These are phyloP conservation scores for Montipora sp. DNA, from an alignment of 64 coral and sea anemone species.

Conservation along the genomic window DNA sequence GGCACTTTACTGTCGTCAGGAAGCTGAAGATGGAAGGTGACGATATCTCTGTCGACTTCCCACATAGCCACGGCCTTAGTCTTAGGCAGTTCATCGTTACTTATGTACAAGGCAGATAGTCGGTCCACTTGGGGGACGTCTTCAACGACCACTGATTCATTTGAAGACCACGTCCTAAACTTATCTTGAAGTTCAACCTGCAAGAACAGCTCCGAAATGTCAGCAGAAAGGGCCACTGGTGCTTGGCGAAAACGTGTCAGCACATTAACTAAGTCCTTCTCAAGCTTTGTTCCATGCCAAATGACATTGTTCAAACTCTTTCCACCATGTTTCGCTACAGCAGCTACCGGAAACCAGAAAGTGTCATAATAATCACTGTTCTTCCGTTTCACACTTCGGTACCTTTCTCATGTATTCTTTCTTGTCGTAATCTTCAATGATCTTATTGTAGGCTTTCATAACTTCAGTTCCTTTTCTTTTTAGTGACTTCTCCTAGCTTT, in stretches of 20 bases:
- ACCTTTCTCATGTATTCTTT: conserved; percentile 22
- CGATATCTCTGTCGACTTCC: conserved; percentile 43
- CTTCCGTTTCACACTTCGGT: not conserved
- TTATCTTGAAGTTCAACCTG: not conserved
- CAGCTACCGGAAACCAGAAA: conserved; percentile 26
- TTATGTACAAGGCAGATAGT: conserved; percentile 1
- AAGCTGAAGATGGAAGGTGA: conserved; percentile 35
- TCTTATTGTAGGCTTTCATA: conserved; percentile 55
- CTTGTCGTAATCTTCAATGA: conserved; percentile 43
- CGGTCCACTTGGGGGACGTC: conserved; percentile 45
- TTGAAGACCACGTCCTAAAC: conserved; percentile 32
- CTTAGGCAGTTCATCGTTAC: not conserved
- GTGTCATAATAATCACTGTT: conserved; percentile 24
- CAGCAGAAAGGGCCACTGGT: conserved; percentile 68
- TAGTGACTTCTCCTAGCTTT: conserved; percentile 24
- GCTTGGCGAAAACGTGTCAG: conserved; percentile 55
- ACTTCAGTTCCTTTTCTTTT: conserved; percentile 18
- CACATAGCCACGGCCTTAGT: conserved; percentile 57
- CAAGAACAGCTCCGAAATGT: conserved; percentile 30
- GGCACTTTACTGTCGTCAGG: not conserved
- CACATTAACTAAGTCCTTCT: conserved; percentile 52
- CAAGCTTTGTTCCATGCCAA: conserved; percentile 56
- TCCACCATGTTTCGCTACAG: conserved; percentile 47
- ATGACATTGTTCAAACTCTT: conserved; percentile 69
- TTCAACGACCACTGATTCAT: conserved; percentile 48